Percentiles rank a stretch among this genome's conserved stretches.
Evolutionary conservation across 2,888 invertebrate species (phyloP).

Genomic region (Tipula helvola): DNA sequence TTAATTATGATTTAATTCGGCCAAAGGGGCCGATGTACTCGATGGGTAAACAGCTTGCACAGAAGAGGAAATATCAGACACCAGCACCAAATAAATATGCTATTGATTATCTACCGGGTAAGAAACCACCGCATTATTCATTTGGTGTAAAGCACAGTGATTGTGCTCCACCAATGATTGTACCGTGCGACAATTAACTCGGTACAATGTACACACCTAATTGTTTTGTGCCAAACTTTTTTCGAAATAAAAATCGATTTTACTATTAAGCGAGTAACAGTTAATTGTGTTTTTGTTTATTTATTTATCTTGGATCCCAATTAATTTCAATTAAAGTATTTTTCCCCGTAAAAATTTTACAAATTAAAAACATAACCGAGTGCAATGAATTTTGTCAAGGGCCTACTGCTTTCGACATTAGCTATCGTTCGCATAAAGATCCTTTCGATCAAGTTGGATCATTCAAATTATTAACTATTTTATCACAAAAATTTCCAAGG

Average conservation of each 20-base stretch:
- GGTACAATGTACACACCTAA: background rate
- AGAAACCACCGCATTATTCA: constrained; percentile 24
- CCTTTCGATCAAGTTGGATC: no score
- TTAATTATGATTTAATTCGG: constrained; percentile 21
- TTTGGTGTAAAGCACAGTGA: constrained; percentile 28
- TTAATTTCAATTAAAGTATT: background rate
- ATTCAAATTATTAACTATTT: no score
- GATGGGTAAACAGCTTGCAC: constrained; percentile 19
- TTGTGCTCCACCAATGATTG: constrained; percentile 30
- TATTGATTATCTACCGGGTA: constrained; percentile 28
- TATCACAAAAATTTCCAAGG: no score
- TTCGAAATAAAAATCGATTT: background rate
- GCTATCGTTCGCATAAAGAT: no score
- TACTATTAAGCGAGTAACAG: background rate
- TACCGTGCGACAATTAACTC: constrained; percentile 28
- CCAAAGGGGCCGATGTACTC: constrained; percentile 25
- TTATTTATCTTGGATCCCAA: background rate
- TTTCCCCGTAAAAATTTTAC: background rate
- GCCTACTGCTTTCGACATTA: background rate
- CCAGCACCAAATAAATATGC: constrained; percentile 30
- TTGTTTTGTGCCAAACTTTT: background rate
- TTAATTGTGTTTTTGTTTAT: background rate
- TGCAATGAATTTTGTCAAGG: background rate
- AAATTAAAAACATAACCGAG: background rate
- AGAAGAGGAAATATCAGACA: constrained; percentile 13